These are phyloP conservation scores for Drosophila pseudoobscura DNA, from an alignment of 1,140 invertebrate genomes.

Conservation along the genomic window DNA sequence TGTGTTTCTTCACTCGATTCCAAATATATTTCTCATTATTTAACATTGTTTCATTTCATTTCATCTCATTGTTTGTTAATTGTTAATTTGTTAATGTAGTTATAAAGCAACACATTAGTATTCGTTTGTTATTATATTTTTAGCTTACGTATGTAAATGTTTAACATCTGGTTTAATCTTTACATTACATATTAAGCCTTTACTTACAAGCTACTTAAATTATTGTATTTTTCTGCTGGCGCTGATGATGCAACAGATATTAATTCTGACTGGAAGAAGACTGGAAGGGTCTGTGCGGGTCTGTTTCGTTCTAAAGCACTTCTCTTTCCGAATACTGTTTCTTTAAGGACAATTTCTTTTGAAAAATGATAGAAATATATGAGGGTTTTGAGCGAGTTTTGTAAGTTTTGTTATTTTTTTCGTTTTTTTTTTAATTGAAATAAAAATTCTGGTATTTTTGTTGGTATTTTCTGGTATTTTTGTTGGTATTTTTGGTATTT, in stretches of 20 bases:
- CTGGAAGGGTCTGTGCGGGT: too few relatives aligned
- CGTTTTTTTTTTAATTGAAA: too few relatives aligned
- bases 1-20: slow-evolving; percentile 35
- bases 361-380: too few relatives aligned
- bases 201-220: slow-evolving; percentile 45
- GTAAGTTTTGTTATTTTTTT: too few relatives aligned
- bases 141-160: slow-evolving; percentile 49
- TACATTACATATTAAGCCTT: slow-evolving; percentile 44
- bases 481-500: background rate
- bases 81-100: slow-evolving; percentile 18
- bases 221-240: background rate
- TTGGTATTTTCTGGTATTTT: too few relatives aligned
- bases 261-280: too few relatives aligned
- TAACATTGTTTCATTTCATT: slow-evolving; percentile 40
- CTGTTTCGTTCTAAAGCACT: too few relatives aligned
- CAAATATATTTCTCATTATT: slow-evolving; percentile 54
- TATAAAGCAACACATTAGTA: slow-evolving; percentile 61
- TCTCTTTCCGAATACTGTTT: too few relatives aligned
- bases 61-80: slow-evolving; percentile 13
- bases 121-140: slow-evolving; percentile 17
- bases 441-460: too few relatives aligned
- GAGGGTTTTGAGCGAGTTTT: too few relatives aligned
- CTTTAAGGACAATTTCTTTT: too few relatives aligned
- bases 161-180: slow-evolving; percentile 57
- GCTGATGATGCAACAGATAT: slow-evolving; percentile 2